A percentile compares a stretch with the other conserved stretches of the same genome.
phyloP scores from a whole-genome alignment of 1,140 invertebrate genomes.

The Augochlora pura region DNA sequence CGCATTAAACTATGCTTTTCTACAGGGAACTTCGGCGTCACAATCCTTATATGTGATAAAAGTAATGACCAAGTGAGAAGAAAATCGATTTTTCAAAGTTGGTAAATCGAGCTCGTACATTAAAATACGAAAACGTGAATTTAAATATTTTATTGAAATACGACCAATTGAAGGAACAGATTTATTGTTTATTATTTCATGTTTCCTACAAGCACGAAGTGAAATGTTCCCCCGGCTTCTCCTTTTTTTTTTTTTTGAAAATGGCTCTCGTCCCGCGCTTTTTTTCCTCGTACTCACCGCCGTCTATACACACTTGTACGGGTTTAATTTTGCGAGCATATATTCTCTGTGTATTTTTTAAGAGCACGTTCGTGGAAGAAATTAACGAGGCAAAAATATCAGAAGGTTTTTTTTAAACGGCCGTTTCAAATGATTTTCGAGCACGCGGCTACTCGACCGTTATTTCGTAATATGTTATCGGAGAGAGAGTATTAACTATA shows the following conservation, averaged over 20 bases:
- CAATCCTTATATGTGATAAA: no score
- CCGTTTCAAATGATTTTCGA: constrained; percentile 26
- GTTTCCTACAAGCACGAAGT: not conserved
- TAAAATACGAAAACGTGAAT: no score
- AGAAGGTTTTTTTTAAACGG: constrained; percentile 19
- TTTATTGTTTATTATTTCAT: not conserved
- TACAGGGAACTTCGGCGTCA: no score
- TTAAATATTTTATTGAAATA: no score
- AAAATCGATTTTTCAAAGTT: no score
- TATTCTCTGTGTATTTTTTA: constrained; percentile 38
- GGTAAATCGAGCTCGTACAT: no score
- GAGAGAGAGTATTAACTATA: constrained; percentile 6
- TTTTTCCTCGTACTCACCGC: constrained; percentile 13
- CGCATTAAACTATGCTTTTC: no score
- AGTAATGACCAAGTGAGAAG: no score
- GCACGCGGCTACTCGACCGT: constrained; percentile 16
- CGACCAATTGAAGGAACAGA: no score
- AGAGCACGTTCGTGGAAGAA: constrained; percentile 23
- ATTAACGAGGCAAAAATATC: constrained; percentile 41
- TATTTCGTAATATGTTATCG: constrained; percentile 31
- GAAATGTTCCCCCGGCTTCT: constrained; percentile 2
- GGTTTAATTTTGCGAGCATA: constrained; percentile 32
- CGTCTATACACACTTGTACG: constrained; percentile 5
- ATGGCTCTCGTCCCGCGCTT: not conserved
- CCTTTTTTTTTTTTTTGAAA: not conserved